Conservation (phyloP, 2,797 vertebrate species). For the Betta splendens region DNA sequence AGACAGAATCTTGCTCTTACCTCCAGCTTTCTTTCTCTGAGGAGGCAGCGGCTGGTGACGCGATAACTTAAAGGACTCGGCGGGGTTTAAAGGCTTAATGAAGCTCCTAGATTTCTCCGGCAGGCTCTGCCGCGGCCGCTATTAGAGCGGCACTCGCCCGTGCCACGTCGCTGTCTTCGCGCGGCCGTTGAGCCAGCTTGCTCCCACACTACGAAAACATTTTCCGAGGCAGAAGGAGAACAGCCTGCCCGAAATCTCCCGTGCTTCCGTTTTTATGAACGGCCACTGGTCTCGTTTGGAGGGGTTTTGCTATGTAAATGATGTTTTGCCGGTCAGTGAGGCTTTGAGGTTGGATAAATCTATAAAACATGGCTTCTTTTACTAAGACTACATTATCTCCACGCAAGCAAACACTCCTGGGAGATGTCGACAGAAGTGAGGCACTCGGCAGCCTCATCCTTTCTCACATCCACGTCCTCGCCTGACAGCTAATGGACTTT, state of each 20-base stretch:
- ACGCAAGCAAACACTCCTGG: conserved; percentile 8
- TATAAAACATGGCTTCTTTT: conserved; percentile 1
- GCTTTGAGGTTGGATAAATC: conserved; percentile 23
- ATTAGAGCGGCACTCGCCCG: conserved; percentile 57
- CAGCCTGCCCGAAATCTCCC: conserved; percentile 21
- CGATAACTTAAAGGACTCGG: conserved; percentile 74
- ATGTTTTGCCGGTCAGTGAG: neutral
- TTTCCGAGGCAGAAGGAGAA: conserved; percentile 48
- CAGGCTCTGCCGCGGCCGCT: conserved; percentile 60
- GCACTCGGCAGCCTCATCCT: conserved; percentile 34
- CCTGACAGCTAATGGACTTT: conserved; percentile 62
- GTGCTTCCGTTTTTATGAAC: conserved; percentile 10
- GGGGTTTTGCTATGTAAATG: conserved; percentile 24
- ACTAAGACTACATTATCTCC: neutral
- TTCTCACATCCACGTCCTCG: conserved; percentile 36
- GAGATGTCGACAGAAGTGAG: conserved; percentile 35
- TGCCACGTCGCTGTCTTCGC: conserved; percentile 39
- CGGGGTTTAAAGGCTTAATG: conserved; percentile 79
- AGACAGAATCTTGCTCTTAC: conserved; percentile 46
- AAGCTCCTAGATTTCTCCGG: conserved; percentile 70
- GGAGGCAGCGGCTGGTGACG: conserved; percentile 62
- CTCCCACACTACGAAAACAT: conserved; percentile 52
- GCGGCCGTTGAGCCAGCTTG: conserved; percentile 51
- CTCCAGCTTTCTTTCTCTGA: conserved; percentile 39
- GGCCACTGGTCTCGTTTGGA: conserved; percentile 25